Evolutionary conservation across 1,140 invertebrate species (phyloP).

Genomic region (Heliothis subflexa): DNA sequence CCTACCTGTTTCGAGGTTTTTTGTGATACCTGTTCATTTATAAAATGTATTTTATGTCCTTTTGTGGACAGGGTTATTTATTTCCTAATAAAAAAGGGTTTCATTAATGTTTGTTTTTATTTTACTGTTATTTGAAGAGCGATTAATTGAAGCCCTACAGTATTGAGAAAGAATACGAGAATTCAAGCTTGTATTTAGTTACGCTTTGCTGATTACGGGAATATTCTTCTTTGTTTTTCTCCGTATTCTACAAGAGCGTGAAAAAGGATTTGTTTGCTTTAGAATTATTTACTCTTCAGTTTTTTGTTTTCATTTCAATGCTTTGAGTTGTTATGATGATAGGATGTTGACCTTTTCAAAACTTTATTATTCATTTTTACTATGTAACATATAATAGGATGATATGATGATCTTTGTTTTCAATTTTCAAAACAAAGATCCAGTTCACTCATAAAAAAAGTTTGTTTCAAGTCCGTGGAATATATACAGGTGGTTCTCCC

Average conservation of each 20-base stretch:
- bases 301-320: neutral
- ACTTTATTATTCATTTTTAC: too few relatives aligned
- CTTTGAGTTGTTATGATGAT: slow-evolving; percentile 1
- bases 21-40: slow-evolving; percentile 31
- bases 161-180: neutral
- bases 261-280: slow-evolving; percentile 29
- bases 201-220: neutral
- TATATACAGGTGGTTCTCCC: too few relatives aligned
- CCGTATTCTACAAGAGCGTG: slow-evolving; percentile 3
- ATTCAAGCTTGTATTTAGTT: neutral
- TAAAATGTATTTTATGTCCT: neutral
- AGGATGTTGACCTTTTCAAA: too few relatives aligned
- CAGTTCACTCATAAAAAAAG: too few relatives aligned
- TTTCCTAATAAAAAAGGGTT: neutral
- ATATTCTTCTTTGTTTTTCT: neutral
- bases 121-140: neutral
- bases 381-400: too few relatives aligned
- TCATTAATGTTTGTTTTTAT: neutral
- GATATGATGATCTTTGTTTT: too few relatives aligned
- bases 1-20: slow-evolving; percentile 25
- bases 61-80: too few relatives aligned
- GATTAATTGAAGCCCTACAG: neutral
- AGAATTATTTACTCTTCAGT: neutral
- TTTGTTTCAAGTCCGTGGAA: too few relatives aligned
- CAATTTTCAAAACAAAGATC: too few relatives aligned